A percentile compares a stretch with the other conserved stretches of the same genome.
Conservation (phyloP, 2,113 vertebrate genomes). For the Thomomys bottae region DNA sequence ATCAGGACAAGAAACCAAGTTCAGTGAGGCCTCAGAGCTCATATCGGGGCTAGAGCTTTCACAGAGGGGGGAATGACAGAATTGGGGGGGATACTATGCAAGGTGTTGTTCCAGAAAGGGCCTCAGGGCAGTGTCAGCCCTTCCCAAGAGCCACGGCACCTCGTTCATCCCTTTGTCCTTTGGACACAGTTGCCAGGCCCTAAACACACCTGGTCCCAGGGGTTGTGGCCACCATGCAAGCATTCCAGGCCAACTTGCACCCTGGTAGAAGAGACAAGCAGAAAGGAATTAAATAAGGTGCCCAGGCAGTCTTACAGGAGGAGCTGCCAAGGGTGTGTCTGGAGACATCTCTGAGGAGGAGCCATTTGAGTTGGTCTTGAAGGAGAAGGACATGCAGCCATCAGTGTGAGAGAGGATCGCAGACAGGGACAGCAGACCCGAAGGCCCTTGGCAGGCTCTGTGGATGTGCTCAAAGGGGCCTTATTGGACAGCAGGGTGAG, state of each 20-base stretch:
- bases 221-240: neutral
- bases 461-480: neutral
- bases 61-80: neutral
- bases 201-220: neutral
- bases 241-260: neutral
- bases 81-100: fast-evolving
- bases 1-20: too few relatives aligned
- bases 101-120: neutral
- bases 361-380: neutral
- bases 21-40: neutral
- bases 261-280: neutral
- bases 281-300: neutral
- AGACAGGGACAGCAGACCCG: neutral
- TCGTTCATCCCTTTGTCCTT: neutral
- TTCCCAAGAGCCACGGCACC: neutral
- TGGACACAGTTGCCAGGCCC: too few relatives aligned
- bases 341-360: neutral
- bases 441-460: neutral
- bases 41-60: neutral
- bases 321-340: neutral
- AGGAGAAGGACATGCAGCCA: neutral
- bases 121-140: neutral
- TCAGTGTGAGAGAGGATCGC: neutral
- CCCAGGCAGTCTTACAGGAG: neutral
- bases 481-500: too few relatives aligned